Base-by-base conservation (phyloP, 1,140 invertebrate species). In the Heliconius himera region DNA sequence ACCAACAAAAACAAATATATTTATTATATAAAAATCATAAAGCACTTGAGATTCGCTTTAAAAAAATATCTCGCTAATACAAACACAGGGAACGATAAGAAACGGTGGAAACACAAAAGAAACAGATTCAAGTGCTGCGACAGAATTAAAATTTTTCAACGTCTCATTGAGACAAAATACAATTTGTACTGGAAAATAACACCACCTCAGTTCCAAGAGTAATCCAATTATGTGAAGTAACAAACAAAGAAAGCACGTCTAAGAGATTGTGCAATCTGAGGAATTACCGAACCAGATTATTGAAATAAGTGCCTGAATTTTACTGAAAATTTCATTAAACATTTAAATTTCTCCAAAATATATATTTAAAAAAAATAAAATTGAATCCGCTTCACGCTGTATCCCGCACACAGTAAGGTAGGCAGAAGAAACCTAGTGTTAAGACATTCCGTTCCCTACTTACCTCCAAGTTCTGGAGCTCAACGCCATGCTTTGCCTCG, bases 191-290 rank as follows among this genome's bases (percentile, higher is more conserved):
- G 78, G 70, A 80, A 81, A 84, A 81, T 82, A 85, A 85, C 83
- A 82, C 80, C 80, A 85, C 84, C 81, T 86, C 83, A 82, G 83
- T 81, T 86, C 74, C 83, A 77, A 84, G 84, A 86, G 84, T 86
- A 84, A 86, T 84, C 84, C 84, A 86, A 86, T 86, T 86, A 86
- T 82, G 77, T 80, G 78, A 82, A 77, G 73, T 80, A 81, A 77
- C 78, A 81, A 86, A 83, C 81, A 81, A 84, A 80, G 81, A 81
- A 81, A 49, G 75, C 29, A 70, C 33, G 72, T 49, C 71, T 77
- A 56, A 77, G 70, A 70, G n/a, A 74, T 66, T 66, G 60, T 66
- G 13, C 60, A 66, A 66, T 66, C 22, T 66, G 60, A 66, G 3
- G 22, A 66, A 66, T 66, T 66, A 66, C 22, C 13, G 60, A 26